Percentiles rank a stretch among this genome's conserved stretches.
Conservation (phyloP, 2,888 invertebrate species). For the Ceratothoa steindachneri region DNA sequence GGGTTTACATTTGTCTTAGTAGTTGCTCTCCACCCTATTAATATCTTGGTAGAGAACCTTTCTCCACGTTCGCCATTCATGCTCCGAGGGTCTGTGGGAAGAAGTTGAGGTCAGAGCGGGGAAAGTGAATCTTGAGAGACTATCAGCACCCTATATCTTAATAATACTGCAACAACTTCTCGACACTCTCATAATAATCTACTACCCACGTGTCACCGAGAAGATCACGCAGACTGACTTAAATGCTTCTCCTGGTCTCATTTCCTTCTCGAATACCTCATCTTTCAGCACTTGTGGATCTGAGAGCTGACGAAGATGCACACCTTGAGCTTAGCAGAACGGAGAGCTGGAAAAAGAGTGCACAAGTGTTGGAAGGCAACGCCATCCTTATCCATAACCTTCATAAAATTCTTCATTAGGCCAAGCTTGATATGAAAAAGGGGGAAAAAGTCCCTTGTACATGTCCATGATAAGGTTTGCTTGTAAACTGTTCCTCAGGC, state of each 20-base stretch:
- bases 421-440: slow-evolving; percentile 16
- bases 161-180: slow-evolving; percentile 18
- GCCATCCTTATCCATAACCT: too few species aligned
- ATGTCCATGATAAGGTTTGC: too few species aligned
- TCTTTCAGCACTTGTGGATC: slow-evolving; percentile 8
- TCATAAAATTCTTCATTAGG: too few species aligned
- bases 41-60: too few species aligned
- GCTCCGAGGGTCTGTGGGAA: neutral
- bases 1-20: neutral
- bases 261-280: slow-evolving; percentile 6
- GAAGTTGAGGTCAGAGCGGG: neutral
- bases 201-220: neutral
- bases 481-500: slow-evolving; percentile 15
- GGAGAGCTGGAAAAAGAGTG: slow-evolving; percentile 12
- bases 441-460: neutral
- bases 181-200: neutral
- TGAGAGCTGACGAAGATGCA: neutral
- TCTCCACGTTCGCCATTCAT: neutral
- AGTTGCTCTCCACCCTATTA: neutral
- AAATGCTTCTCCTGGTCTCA: too few species aligned
- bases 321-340: slow-evolving; percentile 21
- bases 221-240: neutral
- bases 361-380: too few species aligned
- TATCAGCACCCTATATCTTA: neutral
- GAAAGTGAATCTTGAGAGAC: too few species aligned